Percentiles rank a stretch among this genome's conserved stretches.
These are phyloP conservation scores for Tetanocera ferruginea DNA, from an alignment of 2,888 invertebrate species.

Conservation along the genomic window DNA sequence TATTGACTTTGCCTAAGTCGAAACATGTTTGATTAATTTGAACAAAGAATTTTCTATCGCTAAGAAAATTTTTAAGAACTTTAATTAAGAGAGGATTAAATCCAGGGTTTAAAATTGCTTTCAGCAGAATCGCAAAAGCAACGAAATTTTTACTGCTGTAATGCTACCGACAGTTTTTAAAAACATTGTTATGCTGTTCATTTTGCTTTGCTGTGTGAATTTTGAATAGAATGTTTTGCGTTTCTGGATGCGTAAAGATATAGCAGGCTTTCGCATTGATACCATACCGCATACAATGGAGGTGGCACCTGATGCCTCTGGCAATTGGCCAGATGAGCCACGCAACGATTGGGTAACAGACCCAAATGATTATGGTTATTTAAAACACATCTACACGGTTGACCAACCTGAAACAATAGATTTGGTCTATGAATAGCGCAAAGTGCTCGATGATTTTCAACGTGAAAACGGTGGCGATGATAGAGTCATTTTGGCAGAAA, in stretches of 20 bases:
- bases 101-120: no score
- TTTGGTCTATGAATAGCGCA: conserved; percentile 73
- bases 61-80: no score
- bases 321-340: conserved; percentile 72
- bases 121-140: no score
- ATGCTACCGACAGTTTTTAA: no score
- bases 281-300: conserved; percentile 72
- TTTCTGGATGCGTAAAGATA: conserved; percentile 84
- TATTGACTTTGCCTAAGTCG: no score
- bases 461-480: conserved; percentile 58
- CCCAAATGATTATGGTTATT: conserved; percentile 72
- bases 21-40: no score
- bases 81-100: no score
- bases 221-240: conserved; percentile 75
- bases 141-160: no score
- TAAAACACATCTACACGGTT: conserved; percentile 75
- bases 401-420: conserved; percentile 74
- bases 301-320: conserved; percentile 54
- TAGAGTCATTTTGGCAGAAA: conserved; percentile 75
- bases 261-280: conserved; percentile 84
- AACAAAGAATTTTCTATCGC: no score
- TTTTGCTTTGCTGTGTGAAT: no score
- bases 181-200: no score
- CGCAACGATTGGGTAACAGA: conserved; percentile 69
- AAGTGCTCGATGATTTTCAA: conserved; percentile 71